phyloP scores from a whole-genome alignment of 2,888 invertebrate species.

The Lycophotia porphyrea region DNA sequence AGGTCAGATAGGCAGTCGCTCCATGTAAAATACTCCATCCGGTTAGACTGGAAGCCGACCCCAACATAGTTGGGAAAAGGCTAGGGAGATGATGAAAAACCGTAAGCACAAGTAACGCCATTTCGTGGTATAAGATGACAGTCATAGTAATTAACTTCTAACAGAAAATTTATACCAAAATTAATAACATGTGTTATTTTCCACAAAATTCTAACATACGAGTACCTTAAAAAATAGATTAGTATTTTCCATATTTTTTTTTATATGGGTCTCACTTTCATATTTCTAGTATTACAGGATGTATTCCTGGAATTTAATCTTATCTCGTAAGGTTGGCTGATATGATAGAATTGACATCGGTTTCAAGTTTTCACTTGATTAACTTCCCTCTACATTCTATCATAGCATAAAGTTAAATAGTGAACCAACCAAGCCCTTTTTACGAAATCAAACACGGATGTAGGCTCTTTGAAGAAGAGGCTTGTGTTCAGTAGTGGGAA shows the following conservation, averaged over 20 bases:
- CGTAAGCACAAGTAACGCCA: too few species aligned
- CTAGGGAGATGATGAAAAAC: too few species aligned
- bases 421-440: neutral
- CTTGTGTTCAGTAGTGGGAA: neutral
- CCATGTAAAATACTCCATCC: too few species aligned
- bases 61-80: too few species aligned
- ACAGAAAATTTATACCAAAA: too few species aligned
- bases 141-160: too few species aligned
- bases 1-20: too few species aligned
- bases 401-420: neutral
- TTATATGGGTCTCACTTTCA: neutral
- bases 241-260: neutral
- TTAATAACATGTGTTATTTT: too few species aligned
- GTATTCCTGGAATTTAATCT: neutral
- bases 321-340: neutral
- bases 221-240: neutral
- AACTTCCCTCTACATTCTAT: too few species aligned
- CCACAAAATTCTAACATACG: too few species aligned
- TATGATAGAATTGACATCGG: neutral
- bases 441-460: neutral
- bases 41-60: too few species aligned
- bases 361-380: neutral
- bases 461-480: neutral
- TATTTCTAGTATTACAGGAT: neutral
- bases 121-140: too few species aligned